A percentile compares a stretch with the other conserved stretches of the same genome.
phyloP scores from a whole-genome alignment of 2,888 invertebrate genomes.

The Piscicola geometra region DNA sequence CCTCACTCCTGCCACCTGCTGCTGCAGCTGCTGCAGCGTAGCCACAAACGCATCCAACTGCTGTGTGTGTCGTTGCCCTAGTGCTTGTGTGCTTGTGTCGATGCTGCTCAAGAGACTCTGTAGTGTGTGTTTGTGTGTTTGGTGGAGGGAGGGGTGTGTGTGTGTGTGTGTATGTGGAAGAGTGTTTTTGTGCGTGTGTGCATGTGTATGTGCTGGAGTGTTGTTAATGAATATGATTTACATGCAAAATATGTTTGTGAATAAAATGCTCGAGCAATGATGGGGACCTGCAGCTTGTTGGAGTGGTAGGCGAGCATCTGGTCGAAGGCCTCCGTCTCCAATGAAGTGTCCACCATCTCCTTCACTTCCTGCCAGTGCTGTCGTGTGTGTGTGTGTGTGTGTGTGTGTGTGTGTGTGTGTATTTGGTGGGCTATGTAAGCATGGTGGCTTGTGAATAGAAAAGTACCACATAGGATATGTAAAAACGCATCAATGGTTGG shows the following conservation, averaged over 20 bases:
- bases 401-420: no score
- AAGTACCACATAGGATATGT: no score
- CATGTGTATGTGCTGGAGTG: no score
- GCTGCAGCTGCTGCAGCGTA: background rate
- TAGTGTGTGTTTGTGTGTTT: background rate
- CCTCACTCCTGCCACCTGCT: background rate
- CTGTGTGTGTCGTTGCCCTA: background rate
- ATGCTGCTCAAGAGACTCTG: background rate
- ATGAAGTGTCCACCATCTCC: background rate
- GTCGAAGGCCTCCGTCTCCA: background rate
- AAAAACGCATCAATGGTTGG: no score
- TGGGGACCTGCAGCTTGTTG: background rate
- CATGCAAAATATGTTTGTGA: background rate
- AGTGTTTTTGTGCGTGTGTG: no score
- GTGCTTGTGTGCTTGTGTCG: background rate
- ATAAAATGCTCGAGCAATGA: background rate
- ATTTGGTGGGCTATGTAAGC: no score
- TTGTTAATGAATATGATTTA: no score
- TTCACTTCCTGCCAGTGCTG: background rate
- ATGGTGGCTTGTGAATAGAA: no score
- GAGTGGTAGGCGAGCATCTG: background rate
- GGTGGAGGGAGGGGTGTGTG: background rate
- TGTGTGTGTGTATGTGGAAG: no score
- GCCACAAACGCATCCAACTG: background rate
- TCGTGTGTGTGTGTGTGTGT: background rate